phyloP scores from a whole-genome alignment of 2,113 vertebrate genomes.

The Sisor rabdophorus region DNA sequence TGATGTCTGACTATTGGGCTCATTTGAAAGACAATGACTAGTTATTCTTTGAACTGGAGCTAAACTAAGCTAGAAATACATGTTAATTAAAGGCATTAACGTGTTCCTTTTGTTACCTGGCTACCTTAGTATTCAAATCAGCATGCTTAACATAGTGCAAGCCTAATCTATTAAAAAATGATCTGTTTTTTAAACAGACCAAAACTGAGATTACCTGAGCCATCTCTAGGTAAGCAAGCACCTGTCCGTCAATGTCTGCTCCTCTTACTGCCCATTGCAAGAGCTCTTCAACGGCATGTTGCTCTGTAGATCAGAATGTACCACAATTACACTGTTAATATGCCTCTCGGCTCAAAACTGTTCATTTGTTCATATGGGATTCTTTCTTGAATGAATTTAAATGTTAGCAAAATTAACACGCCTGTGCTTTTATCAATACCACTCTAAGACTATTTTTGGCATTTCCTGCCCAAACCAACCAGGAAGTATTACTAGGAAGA shows the following conservation, averaged over 20 bases:
- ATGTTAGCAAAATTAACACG: not conserved
- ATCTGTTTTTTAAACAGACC: not conserved
- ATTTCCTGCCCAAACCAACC: not conserved
- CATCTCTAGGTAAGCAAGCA: constrained; percentile 82
- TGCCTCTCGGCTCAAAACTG: not conserved
- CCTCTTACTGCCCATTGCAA: constrained; percentile 73
- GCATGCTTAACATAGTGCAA: constrained; percentile 18
- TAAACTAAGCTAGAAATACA: constrained; percentile 27
- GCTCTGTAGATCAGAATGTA: constrained; percentile 65
- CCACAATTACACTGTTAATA: not conserved
- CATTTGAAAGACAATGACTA: constrained; percentile 43
- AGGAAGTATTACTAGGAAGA: not conserved
- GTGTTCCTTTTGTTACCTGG: constrained; percentile 19
- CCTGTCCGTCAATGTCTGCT: constrained; percentile 80
- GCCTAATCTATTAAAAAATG: constrained; percentile 14
- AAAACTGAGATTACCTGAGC: constrained; percentile 71
- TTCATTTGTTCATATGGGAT: not conserved
- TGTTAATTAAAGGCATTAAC: constrained; percentile 35
- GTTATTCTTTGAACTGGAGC: constrained; percentile 41
- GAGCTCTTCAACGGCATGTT: constrained; percentile 81
- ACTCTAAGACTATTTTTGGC: not conserved
- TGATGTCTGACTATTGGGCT: constrained; percentile 34
- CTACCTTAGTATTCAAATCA: constrained; percentile 26
- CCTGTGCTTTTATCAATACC: no score
- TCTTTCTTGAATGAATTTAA: not conserved